phyloP scores from a whole-genome alignment of 2,888 invertebrate genomes.

The Neocrepidodera transversa region DNA sequence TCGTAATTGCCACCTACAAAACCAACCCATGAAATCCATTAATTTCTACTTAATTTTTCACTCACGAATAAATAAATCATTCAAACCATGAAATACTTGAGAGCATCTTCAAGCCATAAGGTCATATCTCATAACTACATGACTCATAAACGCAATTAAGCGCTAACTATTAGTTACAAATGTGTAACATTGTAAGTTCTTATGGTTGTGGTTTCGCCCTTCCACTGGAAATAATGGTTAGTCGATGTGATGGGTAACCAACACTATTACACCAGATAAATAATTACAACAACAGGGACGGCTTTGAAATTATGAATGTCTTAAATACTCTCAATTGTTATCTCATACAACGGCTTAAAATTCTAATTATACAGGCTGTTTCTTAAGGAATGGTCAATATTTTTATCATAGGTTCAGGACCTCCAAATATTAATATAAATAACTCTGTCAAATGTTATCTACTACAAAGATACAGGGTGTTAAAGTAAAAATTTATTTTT shows the following conservation, averaged over 20 bases:
- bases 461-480: too few relatives aligned
- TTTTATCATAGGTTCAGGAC: too few relatives aligned
- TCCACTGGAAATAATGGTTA: neutral
- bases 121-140: neutral
- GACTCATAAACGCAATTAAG: slow-evolving; percentile 2
- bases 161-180: neutral
- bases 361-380: too few relatives aligned
- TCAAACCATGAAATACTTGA: neutral
- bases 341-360: too few relatives aligned
- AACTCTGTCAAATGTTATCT: too few relatives aligned
- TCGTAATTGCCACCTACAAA: neutral
- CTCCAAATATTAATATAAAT: too few relatives aligned
- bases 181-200: neutral
- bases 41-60: neutral
- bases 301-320: neutral
- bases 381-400: too few relatives aligned
- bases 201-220: neutral
- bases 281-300: neutral
- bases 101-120: neutral
- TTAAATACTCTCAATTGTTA: too few relatives aligned
- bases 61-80: neutral
- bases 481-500: too few relatives aligned
- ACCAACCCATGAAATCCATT: neutral
- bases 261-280: neutral
- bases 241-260: neutral